phyloP scores from a whole-genome alignment of 2,888 invertebrate species.

The Onchidella celtica region DNA sequence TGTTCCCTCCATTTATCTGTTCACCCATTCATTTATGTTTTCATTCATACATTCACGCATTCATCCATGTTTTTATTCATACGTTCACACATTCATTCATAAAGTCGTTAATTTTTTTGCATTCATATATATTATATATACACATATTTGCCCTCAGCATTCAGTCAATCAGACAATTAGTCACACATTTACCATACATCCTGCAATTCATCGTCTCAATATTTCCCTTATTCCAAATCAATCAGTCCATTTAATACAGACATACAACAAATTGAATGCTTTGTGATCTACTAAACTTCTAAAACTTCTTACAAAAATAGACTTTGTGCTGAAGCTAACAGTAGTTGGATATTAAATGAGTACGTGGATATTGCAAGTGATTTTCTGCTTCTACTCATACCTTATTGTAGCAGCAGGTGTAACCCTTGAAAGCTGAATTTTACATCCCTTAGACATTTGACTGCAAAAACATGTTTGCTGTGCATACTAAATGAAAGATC shows the following conservation, averaged over 20 bases:
- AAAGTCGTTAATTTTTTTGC: no score
- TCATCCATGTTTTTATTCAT: not conserved
- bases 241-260: not conserved
- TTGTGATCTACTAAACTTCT: conserved; percentile 2
- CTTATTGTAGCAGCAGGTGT: not conserved
- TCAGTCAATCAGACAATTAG: no score
- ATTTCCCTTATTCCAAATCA: no score
- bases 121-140: not conserved
- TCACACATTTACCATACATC: no score
- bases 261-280: not conserved
- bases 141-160: no score
- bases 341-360: not conserved
- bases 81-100: not conserved
- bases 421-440: not conserved
- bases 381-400: conserved; percentile 4
- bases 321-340: conserved; percentile 20
- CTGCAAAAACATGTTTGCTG: not conserved
- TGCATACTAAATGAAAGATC: not conserved
- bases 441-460: not conserved
- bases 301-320: not conserved
- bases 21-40: no score
- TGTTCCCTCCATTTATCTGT: no score
- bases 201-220: no score
- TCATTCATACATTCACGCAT: conserved; percentile 14
- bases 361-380: not conserved